phyloP scores from a whole-genome alignment of 2,797 vertebrate genomes.

The Poeciliopsis gracilis region DNA sequence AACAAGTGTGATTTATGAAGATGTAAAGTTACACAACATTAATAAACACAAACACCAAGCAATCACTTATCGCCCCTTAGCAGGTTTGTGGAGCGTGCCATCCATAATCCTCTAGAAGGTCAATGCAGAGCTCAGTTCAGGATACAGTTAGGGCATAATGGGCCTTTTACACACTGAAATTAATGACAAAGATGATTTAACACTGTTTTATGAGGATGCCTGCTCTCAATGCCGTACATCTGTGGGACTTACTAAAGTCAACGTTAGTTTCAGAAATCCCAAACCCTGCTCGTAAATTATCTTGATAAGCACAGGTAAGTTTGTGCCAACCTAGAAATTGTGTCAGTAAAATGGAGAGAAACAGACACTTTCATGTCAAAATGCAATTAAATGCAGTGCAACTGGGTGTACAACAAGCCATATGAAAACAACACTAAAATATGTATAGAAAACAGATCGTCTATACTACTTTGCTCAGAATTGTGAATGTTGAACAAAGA shows the following conservation, averaged over 20 bases:
- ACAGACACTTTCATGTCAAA: slow-evolving; percentile 33
- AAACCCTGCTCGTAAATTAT: slow-evolving; percentile 68
- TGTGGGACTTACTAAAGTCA: slow-evolving; percentile 55
- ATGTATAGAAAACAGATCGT: neutral
- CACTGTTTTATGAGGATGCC: slow-evolving; percentile 61
- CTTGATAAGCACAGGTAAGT: slow-evolving; percentile 58
- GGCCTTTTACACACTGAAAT: slow-evolving; percentile 64
- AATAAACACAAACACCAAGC: slow-evolving; percentile 46
- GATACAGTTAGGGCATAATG: slow-evolving; percentile 44
- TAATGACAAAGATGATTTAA: slow-evolving; percentile 66
- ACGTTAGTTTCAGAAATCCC: slow-evolving; percentile 59
- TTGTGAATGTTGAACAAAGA: neutral
- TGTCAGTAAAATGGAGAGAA: slow-evolving; percentile 60
- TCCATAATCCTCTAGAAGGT: slow-evolving; percentile 71
- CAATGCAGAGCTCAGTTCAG: slow-evolving; percentile 58
- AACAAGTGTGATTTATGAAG: slow-evolving; percentile 61
- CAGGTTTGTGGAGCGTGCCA: slow-evolving; percentile 54
- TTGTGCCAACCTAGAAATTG: slow-evolving; percentile 44
- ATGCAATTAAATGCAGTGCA: slow-evolving; percentile 14
- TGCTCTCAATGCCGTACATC: slow-evolving; percentile 53
- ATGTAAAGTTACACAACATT: slow-evolving; percentile 54
- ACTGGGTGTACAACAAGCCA: neutral
- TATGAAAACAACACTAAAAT: neutral
- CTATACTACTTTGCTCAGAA: neutral
- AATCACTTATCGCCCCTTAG: slow-evolving; percentile 55